Evolutionary conservation across 2,888 invertebrate genomes (phyloP), one percentile per base, ranked within the genome.

Genomic region (Meiosimyza decipiens): DNA sequence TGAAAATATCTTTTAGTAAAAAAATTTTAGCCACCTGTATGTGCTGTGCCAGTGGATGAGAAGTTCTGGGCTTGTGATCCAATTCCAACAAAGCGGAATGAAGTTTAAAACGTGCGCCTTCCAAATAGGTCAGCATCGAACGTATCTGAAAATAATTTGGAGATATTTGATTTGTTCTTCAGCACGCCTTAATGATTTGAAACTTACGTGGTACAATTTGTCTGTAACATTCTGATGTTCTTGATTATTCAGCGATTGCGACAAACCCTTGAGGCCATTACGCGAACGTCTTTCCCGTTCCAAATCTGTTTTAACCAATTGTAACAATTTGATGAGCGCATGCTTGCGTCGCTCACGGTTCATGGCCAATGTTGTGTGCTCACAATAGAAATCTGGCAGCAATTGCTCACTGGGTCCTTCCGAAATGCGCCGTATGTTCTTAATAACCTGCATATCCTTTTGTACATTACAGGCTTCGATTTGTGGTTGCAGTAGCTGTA

Each of bases 301-400:
- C 80, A 96, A 90, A 84, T 97, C 97, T 80, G 94, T 94, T 79
- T 95, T 92, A 71, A 97, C 93, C 82, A 96, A 88, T 80, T 96
- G 94, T 51, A 97, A 87, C 68, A 97, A 91, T 85, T 96, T 94
- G 71, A 95, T 90, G 73, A 98, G 87, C 5, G 95, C 93, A 88
- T 94, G 93, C 88, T 94, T 95, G 81, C 97, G 90, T 75, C 97
- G 89, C 82, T 96, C 97, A 70, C 92, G 90, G 86, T 97, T 97
- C 97, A 98, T 97, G 47, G 95, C 94, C 80, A 97, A 90, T 2
- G 95, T 95, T 77, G 95, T 93, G 87, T 98, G 97, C 85, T 98
- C 97, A 80, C 97, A 96, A 88, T 97, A 97, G 88, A 96, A 97
- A 87, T 97, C 97, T 0, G 97, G 95, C 76, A 98, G 88, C 69